Conservation (phyloP, 2,797 vertebrate genomes). For the Ambastaia sidthimunki region DNA sequence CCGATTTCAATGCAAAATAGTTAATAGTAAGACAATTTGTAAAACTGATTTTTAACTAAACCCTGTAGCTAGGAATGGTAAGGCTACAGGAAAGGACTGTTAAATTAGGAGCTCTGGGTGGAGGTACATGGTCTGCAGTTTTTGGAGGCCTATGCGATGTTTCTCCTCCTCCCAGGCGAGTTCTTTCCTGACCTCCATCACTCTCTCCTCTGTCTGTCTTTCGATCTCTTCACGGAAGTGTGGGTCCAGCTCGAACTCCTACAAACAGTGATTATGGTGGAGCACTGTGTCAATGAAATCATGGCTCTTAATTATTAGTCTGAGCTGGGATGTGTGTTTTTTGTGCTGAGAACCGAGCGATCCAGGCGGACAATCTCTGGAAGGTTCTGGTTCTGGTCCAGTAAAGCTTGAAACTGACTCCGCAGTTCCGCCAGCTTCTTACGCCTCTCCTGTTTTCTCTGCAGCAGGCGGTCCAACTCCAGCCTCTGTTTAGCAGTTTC, state of each 20-base stretch:
- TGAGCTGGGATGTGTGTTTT: constrained; percentile 4
- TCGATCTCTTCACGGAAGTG: constrained; percentile 79
- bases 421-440: constrained; percentile 76
- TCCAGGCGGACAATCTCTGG: constrained; percentile 82
- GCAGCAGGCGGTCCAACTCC: constrained; percentile 77
- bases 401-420: constrained; percentile 74
- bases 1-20: too few relatives aligned
- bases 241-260: constrained; percentile 85
- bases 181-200: constrained; percentile 79
- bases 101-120: background rate
- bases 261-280: constrained; percentile 11
- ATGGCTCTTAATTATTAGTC: background rate
- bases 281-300: background rate
- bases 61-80: too few relatives aligned
- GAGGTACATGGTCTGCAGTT: constrained; percentile 80
- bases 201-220: constrained; percentile 71
- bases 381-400: constrained; percentile 79
- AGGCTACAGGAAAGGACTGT: too few relatives aligned
- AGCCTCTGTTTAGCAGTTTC: constrained; percentile 85
- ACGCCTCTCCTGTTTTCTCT: constrained; percentile 74
- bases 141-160: constrained; percentile 76
- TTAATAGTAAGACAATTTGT: too few relatives aligned
- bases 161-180: constrained; percentile 87
- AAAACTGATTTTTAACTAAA: too few relatives aligned
- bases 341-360: constrained; percentile 70